A percentile compares a stretch with the other conserved stretches of the same genome.
Conservation (phyloP, 2,113 vertebrate genomes). For the Leptocoma aspasia region DNA sequence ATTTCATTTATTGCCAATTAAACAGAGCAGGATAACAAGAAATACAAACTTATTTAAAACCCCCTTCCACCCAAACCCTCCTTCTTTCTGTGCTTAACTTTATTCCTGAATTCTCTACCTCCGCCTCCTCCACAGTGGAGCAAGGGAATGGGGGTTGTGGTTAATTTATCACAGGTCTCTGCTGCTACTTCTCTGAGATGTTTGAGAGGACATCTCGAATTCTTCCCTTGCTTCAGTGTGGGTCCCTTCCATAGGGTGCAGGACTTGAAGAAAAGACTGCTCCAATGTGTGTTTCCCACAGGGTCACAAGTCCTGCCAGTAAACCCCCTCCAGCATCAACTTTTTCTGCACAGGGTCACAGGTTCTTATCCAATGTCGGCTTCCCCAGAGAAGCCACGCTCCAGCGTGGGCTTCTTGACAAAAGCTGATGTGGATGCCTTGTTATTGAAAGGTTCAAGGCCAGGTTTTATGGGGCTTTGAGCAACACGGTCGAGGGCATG, state of each 20-base stretch:
- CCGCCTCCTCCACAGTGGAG: not conserved
- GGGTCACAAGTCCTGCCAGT: not conserved
- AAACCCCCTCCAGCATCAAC: not conserved
- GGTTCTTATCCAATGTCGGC: not conserved
- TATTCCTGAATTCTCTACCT: not conserved
- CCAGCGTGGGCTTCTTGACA: not conserved
- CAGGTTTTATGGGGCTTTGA: not conserved
- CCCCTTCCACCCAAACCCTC: accelerated
- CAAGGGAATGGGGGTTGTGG: too few relatives aligned
- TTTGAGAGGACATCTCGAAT: not conserved
- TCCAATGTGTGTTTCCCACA: not conserved
- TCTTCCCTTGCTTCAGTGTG: not conserved
- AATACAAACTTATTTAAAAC: not conserved
- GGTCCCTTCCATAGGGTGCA: not conserved
- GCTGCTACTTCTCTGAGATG: not conserved
- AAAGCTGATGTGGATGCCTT: not conserved
- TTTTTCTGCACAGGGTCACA: not conserved
- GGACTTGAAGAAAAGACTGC: not conserved
- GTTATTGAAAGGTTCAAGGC: not conserved
- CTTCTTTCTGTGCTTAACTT: not conserved
- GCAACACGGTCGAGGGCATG: not conserved
- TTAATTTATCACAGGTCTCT: not conserved
- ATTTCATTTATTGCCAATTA: not conserved
- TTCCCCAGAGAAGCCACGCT: accelerated
- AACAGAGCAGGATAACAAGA: not conserved